phyloP scores from a whole-genome alignment of 1,140 invertebrate species.

The Drosophila nasuta region DNA sequence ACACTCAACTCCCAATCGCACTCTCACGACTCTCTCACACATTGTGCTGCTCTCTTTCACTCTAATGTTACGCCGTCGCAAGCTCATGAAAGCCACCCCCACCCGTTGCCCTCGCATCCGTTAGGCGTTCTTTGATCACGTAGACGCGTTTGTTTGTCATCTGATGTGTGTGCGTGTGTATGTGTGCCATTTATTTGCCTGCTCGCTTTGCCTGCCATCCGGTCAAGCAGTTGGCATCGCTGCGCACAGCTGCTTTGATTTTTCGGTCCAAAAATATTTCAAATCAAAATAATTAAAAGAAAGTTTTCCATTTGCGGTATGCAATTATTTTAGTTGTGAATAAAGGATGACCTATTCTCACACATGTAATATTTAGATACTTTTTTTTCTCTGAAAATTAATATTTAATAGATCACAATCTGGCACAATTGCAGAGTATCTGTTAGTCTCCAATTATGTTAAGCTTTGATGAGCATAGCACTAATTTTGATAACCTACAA shows the following conservation, averaged over 20 bases:
- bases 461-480: background rate
- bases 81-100: slow-evolving; percentile 28
- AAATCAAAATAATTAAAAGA: slow-evolving; percentile 12
- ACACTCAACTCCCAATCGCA: slow-evolving; percentile 26
- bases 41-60: background rate
- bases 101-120: slow-evolving; percentile 8
- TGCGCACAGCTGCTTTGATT: slow-evolving; percentile 32
- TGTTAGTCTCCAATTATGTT: background rate
- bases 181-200: slow-evolving; percentile 43
- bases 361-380: too few species aligned
- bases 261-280: slow-evolving; percentile 16
- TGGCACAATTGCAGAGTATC: background rate
- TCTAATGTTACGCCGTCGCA: slow-evolving; percentile 24
- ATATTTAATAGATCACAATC: too few species aligned
- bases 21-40: slow-evolving; percentile 14
- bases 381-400: too few species aligned
- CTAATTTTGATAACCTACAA: slow-evolving; percentile 1
- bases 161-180: slow-evolving; percentile 7
- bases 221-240: slow-evolving; percentile 34
- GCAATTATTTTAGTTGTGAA: background rate
- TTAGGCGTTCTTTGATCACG: slow-evolving; percentile 53
- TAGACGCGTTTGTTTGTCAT: slow-evolving; percentile 48
- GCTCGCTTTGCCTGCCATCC: slow-evolving; percentile 27
- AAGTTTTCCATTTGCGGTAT: slow-evolving; percentile 1
- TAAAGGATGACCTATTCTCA: background rate